Evolutionary conservation across 2,113 vertebrate species (phyloP), one percentile per base, ranked within the genome.

Genomic region (Epinephelus fuscoguttatus): DNA sequence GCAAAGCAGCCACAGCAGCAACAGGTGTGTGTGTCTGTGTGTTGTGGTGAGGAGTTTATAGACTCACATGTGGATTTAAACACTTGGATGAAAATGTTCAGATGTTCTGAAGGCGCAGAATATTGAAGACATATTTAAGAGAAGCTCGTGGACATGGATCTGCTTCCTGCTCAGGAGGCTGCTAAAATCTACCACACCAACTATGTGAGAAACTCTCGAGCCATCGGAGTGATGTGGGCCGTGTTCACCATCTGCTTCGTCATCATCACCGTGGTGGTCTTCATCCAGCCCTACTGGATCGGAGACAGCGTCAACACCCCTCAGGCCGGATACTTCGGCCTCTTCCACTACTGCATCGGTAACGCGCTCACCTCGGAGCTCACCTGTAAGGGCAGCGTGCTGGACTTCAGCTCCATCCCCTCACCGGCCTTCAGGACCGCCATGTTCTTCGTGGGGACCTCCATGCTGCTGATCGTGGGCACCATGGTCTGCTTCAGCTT

Each of bases 221-320:
- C 98, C 60, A 97, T 99, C 64, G 98, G 98, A 3, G 97, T 98
- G 45, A 89, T 99, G 90, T 99, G 98, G 98, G 97, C 96, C 2
- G 97, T 99, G 33, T 98, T 99, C 92, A 99, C 98, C 62, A 96
- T 99, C 88, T 98, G 96, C 91, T 98, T 99, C 84, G 94, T 96
- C 18, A 96, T 99, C 89, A 97, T 99, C 84, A 96, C 96, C 84
- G 91, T 97, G 90, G 97, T 98, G 89, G 96, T 97, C 74, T 99
- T 99, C 93, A 98, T 99, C 91, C 98, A 99, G 92, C 98, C 98
- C 0, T 99, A 95, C 94, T 99, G 98, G 98, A 99, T 99, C 53
- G 98, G 98, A 4, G 98, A 99, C 96, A 99, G 98, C 71, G 96
- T 99, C 49, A 95, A 96, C 94, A 99, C 98, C 0, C 98, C 98